These are phyloP conservation scores for Tachyglossus aculeatus DNA, from an alignment of 2,797 vertebrate species.

Conservation along the genomic window DNA sequence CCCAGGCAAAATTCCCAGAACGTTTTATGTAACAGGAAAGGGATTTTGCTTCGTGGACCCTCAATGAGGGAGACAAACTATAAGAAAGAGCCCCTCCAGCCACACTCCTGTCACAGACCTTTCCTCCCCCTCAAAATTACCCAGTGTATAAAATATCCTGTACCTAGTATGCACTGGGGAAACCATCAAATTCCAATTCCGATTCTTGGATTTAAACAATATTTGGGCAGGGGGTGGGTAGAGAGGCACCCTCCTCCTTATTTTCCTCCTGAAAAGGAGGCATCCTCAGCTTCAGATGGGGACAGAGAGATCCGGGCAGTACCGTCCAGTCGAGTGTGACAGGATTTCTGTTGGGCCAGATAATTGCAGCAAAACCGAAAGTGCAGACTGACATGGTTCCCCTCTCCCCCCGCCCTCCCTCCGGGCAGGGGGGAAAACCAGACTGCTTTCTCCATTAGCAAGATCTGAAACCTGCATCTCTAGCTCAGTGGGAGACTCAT, in stretches of 20 bases:
- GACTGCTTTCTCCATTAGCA: neutral
- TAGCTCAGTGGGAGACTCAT: neutral
- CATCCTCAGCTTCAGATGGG: neutral
- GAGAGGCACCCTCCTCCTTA: too few species aligned
- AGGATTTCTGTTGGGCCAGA: slow-evolving; percentile 10
- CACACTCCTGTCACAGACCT: too few species aligned
- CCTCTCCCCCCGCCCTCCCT: neutral
- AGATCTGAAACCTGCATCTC: neutral
- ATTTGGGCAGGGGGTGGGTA: neutral
- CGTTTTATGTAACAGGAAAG: too few species aligned
- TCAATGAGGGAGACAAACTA: too few species aligned
- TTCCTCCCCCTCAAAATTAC: neutral
- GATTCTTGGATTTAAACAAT: neutral
- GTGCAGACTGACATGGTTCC: neutral
- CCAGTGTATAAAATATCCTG: neutral
- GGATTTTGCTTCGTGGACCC: too few species aligned
- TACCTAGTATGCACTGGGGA: neutral
- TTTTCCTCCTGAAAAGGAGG: neutral
- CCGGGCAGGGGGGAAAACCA: neutral
- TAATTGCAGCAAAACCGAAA: neutral
- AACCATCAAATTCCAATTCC: too few species aligned
- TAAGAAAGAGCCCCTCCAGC: too few species aligned
- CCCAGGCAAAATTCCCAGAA: too few species aligned
- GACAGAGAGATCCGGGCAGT: slow-evolving; percentile 24
- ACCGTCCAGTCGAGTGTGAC: slow-evolving; percentile 6